Evolutionary conservation across 2,797 vertebrate species (phyloP), one percentile per base, ranked within the genome.

Genomic region (Hydrocynus forskahlii): DNA sequence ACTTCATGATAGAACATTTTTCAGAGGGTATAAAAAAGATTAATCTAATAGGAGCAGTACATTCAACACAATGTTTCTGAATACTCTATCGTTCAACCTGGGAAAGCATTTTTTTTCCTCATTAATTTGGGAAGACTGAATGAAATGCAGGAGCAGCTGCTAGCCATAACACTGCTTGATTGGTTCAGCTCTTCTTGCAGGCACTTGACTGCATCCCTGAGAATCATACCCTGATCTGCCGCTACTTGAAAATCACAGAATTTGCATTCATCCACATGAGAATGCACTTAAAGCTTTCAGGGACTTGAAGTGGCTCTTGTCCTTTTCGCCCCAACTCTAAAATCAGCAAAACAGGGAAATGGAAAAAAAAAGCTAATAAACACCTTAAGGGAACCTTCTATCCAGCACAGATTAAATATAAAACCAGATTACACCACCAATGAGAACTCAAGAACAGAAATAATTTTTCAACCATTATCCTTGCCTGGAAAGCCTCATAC

Each of bases 191-290:
- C 71, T 68, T 76, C 45, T 63, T 45, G 54, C 25, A 62, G 59
- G 59, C 75, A 75, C 81, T 75, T 79, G 80, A 79, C 71, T 73
- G 74, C 75, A 23, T 82, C 25, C 4, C 59, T 75, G 78, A 74
- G 35, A 63, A 63, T 78, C 50, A 23, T 17, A 40, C 52, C 70
- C 70, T 52, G 73, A 84, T 84, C 71, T 69, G 54, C 10, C 12
- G 23, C 75, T 72, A 74, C 75, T 84, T 71, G 29, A 78, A 78
- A 84, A 82, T 80, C 78, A 76, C 59, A 66, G 25, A 35, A 73
- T 83, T 84, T 81, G 78, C 77, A 80, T 82, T 75, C 76, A 73
- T 76, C 35, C 55, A 57, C 75, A 78, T 71, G 52, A 84, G 83
- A 77, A 84, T 64, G 25, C 72, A 45, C 76, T 79, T 54, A 62